Conservation (phyloP, 37 sponge, comb jelly and placozoan genomes). For the Beroe ovata region DNA sequence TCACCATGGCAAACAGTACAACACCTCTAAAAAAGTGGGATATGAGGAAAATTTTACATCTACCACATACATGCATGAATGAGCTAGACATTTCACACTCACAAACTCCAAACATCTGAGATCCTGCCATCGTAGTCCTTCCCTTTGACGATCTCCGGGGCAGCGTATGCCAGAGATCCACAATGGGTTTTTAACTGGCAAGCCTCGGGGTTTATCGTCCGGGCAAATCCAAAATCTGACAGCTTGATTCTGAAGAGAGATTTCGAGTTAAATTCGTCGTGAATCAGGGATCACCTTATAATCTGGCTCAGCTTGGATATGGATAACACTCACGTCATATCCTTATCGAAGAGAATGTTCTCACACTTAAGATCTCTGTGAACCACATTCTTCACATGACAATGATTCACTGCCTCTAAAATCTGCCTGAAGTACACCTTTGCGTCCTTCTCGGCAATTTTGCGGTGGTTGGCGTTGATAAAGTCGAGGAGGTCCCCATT, state of each 20-base stretch:
- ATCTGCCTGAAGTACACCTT: constrained; percentile 76
- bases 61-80: too few species aligned
- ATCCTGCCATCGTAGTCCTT: constrained; percentile 80
- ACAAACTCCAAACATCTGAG: constrained; percentile 94
- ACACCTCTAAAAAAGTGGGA: constrained; percentile 74
- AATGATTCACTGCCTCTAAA: constrained; percentile 71
- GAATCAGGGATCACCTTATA: too few species aligned
- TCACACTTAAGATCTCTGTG: constrained; percentile 95
- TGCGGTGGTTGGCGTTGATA: constrained; percentile 75
- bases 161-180: constrained; percentile 94
- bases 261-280: too few species aligned
- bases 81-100: neutral
- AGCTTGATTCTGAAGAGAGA: constrained; percentile 80
- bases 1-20: constrained; percentile 86
- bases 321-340: constrained; percentile 69
- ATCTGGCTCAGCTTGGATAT: constrained; percentile 72
- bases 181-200: constrained; percentile 78
- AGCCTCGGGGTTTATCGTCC: constrained; percentile 54
- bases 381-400: constrained; percentile 77
- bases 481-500: constrained; percentile 90
- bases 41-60: too few species aligned
- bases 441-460: constrained; percentile 78
- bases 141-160: constrained; percentile 88
- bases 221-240: constrained; percentile 91
- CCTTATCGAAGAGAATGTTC: constrained; percentile 78